Conservation (phyloP, 2,888 invertebrate species). For the Cataglyphis livida region DNA sequence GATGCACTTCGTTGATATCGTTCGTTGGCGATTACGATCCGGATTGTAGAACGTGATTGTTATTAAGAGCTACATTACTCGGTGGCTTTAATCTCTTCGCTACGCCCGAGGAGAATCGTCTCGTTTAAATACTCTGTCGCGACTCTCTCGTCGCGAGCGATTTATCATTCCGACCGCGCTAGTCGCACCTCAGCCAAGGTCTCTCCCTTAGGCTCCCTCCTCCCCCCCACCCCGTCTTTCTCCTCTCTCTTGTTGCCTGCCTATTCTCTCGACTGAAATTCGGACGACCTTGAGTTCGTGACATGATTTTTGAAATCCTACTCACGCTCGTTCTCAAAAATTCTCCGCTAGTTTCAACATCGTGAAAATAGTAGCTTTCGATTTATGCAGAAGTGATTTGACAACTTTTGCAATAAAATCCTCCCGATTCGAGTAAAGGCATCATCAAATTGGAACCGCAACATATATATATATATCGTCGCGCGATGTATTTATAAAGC, state of each 20-base stretch:
- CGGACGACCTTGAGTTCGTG: conserved; percentile 52
- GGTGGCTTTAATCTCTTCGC: conserved; percentile 67
- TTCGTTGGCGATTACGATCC: conserved; percentile 59
- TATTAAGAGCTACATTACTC: conserved; percentile 76
- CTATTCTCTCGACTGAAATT: conserved; percentile 53
- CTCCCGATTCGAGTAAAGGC: background rate
- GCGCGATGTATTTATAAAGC: conserved; percentile 1
- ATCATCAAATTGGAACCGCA: background rate
- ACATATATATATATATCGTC: background rate
- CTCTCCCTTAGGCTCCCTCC: conserved; percentile 57
- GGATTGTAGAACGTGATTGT: conserved; percentile 62
- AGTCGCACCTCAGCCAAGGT: conserved; percentile 61
- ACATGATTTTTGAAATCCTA: conserved; percentile 58
- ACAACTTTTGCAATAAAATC: background rate
- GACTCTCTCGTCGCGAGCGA: conserved; percentile 75
- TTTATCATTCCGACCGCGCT: conserved; percentile 75
- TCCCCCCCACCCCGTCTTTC: conserved; percentile 49
- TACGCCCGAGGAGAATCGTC: conserved; percentile 70
- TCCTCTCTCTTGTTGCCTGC: conserved; percentile 42
- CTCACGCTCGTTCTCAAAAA: conserved; percentile 45
- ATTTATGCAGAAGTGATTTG: background rate
- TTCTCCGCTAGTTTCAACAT: background rate
- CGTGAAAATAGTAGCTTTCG: background rate
- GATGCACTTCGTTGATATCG: conserved; percentile 26
- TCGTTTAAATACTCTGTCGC: conserved; percentile 75